Conservation (phyloP, 2,797 vertebrate genomes). For the Sebastiscus albofasciatus region DNA sequence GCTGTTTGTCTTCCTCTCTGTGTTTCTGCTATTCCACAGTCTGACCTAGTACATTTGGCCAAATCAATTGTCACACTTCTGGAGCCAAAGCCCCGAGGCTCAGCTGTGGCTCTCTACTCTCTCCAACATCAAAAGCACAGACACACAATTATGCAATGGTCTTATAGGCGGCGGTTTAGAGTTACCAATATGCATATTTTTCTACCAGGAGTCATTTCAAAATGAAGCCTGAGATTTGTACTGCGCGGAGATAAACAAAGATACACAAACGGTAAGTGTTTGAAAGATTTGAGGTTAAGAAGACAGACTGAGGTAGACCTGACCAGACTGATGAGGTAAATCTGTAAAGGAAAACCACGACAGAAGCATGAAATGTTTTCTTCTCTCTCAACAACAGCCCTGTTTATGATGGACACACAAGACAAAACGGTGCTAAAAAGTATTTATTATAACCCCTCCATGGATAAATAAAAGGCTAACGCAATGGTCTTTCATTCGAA, state of each 20-base stretch:
- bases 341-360: neutral
- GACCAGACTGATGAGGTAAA: neutral
- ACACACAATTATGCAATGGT: conserved; percentile 31
- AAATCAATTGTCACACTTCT: conserved; percentile 71
- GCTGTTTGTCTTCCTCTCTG: neutral
- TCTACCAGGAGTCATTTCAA: conserved; percentile 3
- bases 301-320: neutral
- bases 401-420: neutral
- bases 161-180: conserved; percentile 18
- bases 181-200: conserved; percentile 32
- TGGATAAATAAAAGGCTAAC: neutral
- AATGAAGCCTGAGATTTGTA: neutral
- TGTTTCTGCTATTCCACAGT: conserved; percentile 36
- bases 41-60: conserved; percentile 53
- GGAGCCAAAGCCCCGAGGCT: conserved; percentile 54
- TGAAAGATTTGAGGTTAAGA: neutral
- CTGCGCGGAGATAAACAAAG: neutral
- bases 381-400: neutral
- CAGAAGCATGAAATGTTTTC: neutral
- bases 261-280: neutral
- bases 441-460: neutral
- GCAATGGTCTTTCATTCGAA: neutral
- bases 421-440: neutral
- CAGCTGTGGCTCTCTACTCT: conserved; percentile 44
- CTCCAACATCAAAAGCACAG: conserved; percentile 49